phyloP scores from a whole-genome alignment of 2,888 invertebrate genomes.

The Melanophora roralis region DNA sequence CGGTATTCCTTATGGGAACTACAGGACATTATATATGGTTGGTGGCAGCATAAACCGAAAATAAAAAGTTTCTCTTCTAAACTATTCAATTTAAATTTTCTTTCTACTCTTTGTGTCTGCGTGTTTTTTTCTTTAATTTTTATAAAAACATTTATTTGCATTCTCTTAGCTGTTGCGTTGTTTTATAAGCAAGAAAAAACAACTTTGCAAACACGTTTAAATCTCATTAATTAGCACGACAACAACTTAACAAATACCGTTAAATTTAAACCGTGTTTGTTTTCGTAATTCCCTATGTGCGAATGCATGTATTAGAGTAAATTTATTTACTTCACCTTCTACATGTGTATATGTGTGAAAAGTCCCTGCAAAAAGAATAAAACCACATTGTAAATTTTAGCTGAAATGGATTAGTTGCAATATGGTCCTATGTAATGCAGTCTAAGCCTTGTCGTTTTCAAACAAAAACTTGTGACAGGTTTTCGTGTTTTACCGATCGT shows the following conservation, averaged over 20 bases:
- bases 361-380: too few relatives aligned
- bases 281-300: background rate
- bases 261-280: background rate
- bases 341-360: background rate
- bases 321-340: too few relatives aligned
- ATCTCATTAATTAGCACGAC: conserved; percentile 62
- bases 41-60: background rate
- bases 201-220: conserved; percentile 58
- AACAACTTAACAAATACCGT: conserved; percentile 56
- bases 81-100: background rate
- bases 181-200: conserved; percentile 4
- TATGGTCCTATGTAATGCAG: background rate
- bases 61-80: too few relatives aligned
- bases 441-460: background rate
- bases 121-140: too few relatives aligned
- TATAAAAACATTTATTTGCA: background rate
- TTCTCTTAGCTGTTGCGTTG: background rate
- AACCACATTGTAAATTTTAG: too few relatives aligned
- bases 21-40: too few relatives aligned
- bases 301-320: background rate
- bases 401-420: too few relatives aligned
- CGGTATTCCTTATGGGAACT: too few relatives aligned
- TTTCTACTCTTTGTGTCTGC: background rate
- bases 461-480: background rate
- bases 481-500: too few relatives aligned